A percentile compares a stretch with the other conserved stretches of the same genome.
These are phyloP conservation scores for Oligia strigilis DNA, from an alignment of 2,888 invertebrate genomes.

Conservation along the genomic window DNA sequence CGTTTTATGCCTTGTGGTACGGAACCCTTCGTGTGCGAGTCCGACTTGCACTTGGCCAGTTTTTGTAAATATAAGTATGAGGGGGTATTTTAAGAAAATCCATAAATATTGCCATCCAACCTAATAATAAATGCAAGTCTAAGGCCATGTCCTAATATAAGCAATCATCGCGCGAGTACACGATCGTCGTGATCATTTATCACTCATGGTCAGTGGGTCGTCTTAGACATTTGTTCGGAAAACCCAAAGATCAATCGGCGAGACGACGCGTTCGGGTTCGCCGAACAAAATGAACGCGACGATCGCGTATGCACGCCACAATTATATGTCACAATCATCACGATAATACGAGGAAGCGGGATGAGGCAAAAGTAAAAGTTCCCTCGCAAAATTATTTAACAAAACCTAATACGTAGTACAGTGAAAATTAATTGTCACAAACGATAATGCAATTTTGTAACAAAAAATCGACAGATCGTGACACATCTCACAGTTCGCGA, in stretches of 20 bases:
- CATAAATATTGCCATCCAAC: background rate
- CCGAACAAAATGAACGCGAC: background rate
- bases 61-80: background rate
- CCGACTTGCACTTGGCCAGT: too few species aligned
- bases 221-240: too few species aligned
- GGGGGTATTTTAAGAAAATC: background rate
- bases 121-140: background rate
- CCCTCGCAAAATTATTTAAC: background rate
- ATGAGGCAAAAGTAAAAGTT: background rate
- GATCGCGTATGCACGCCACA: background rate
- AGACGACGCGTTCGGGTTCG: too few species aligned
- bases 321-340: background rate
- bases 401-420: background rate
- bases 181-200: background rate
- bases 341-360: background rate
- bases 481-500: constrained; percentile 1
- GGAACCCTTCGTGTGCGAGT: too few species aligned
- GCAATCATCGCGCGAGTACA: background rate
- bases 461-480: background rate
- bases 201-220: too few species aligned
- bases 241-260: too few species aligned
- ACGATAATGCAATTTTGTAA: background rate
- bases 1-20: too few species aligned
- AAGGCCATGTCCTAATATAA: background rate
- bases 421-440: background rate